Conservation (phyloP, 30 jellyfish, hydroid and myxozoan species). For the Aurelia aurita complex sp. Pacific region DNA sequence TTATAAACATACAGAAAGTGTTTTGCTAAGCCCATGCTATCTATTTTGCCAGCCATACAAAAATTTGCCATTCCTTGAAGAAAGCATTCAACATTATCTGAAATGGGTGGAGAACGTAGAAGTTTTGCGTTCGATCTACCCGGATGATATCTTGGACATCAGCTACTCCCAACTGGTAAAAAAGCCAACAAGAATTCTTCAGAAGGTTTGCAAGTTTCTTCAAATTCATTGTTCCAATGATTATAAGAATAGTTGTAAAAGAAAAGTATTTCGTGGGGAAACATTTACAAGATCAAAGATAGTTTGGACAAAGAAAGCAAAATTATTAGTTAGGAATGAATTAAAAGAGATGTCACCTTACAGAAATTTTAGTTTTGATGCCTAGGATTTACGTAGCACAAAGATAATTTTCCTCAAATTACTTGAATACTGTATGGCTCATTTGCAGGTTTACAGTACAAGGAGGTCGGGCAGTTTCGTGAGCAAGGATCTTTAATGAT, state of each 20-base stretch:
- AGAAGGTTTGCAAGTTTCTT: constrained; percentile 56
- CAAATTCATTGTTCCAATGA: constrained; percentile 28
- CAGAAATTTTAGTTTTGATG: constrained; percentile 43
- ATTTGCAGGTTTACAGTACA: no score
- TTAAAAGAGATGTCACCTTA: constrained; percentile 30
- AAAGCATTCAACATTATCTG: constrained; percentile 28
- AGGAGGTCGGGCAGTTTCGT: no score
- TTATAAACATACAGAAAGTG: background rate
- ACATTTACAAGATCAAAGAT: constrained; percentile 62
- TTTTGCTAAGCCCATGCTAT: background rate
- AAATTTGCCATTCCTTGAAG: background rate
- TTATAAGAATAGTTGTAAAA: constrained; percentile 37
- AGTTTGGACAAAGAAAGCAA: constrained; percentile 55
- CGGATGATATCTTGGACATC: constrained; percentile 64
- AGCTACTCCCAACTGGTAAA: constrained; percentile 53
- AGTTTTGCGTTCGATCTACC: constrained; percentile 15
- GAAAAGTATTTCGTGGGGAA: constrained; percentile 48
- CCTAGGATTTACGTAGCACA: background rate
- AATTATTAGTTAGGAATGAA: constrained; percentile 7
- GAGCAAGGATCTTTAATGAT: no score
- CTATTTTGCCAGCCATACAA: constrained; percentile 19
- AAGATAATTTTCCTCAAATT: no score
- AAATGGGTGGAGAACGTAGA: constrained; percentile 46
- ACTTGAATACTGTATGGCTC: no score
- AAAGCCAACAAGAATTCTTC: constrained; percentile 31